Base-by-base conservation (phyloP, 2,797 vertebrate species). In the Sebastes baramenuke region DNA sequence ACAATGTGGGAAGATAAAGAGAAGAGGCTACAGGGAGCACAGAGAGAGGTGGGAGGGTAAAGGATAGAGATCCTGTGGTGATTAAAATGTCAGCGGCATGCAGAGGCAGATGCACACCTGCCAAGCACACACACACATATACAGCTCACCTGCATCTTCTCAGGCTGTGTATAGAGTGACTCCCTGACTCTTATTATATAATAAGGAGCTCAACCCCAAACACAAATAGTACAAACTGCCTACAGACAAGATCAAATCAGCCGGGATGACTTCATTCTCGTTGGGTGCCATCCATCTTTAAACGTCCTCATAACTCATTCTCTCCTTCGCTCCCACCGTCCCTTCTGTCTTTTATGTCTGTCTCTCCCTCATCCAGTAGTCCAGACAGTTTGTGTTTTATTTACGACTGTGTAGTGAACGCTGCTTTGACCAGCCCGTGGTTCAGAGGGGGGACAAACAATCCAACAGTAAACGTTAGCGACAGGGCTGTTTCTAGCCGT, bases 81-180 rank as follows among this genome's bases (percentile, higher is more conserved):
- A 93, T 89, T 92, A 87, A 93, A 95, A 92, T 94, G 89, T 92
- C 90, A 93, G 14, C 2, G 36, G 38, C 32, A 52, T 77, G 64
- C 82, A 14, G 80, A 80, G 60, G 84, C 59, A 88, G 83, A 85
- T 84, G 83, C 78, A 74, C 82, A 81, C 87, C 85, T 83, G 72
- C 76, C 71, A 76, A 22, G 49, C 76, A 75, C 67, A 34, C 56
- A 72, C 55, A 58, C 62, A 46, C 16, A 66, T 27, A 66, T 49
- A 3, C 25, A 54, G 20, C 70, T 75, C 80, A 83, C 71, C 77
- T 81, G 81, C 67, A 77, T 79, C 59, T 72, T 75, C 68, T 72
- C 79, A 25, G 66, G 34, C 80, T 80, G 67, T 80, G 80, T 76
- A 49, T 55, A 61, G 79, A 79, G 8, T 59, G 38, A 79, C 14